These are phyloP conservation scores for Conus canariensis DNA, from an alignment of 2,888 invertebrate genomes.

Conservation along the genomic window DNA sequence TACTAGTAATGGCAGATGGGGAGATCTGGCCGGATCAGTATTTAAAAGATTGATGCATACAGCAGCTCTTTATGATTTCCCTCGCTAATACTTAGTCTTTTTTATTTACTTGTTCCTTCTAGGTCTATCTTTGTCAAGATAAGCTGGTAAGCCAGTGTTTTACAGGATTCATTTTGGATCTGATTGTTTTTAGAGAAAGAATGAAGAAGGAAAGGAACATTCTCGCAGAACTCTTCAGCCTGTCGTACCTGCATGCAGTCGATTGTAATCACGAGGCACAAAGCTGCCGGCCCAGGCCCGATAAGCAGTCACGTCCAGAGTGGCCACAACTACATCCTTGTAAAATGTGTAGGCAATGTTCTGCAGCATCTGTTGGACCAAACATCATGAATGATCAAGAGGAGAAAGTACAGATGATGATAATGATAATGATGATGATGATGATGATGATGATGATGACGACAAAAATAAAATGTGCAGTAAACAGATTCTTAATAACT, in stretches of 20 bases:
- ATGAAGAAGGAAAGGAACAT: too few species aligned
- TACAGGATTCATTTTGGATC: too few species aligned
- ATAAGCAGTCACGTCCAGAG: constrained; percentile 66
- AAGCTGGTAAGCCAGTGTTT: too few species aligned
- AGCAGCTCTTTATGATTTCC: too few species aligned
- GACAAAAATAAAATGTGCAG: not conserved
- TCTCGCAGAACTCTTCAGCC: too few species aligned
- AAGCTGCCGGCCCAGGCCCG: constrained; percentile 68
- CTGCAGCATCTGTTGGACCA: constrained; percentile 56
- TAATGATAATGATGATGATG: not conserved
- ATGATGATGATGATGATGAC: not conserved
- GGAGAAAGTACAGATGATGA: not conserved
- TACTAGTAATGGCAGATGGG: too few species aligned
- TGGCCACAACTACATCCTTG: constrained; percentile 65
- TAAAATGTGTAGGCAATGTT: constrained; percentile 64
- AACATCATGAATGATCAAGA: not conserved
- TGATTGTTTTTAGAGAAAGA: too few species aligned
- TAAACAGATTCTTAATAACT: not conserved
- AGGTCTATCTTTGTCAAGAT: too few species aligned
- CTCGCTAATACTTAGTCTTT: too few species aligned
- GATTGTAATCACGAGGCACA: constrained; percentile 58
- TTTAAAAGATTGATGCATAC: too few species aligned
- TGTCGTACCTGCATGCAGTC: constrained; percentile 27
- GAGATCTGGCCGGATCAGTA: too few species aligned
- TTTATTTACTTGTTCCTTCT: too few species aligned